Evolutionary conservation across 1,140 invertebrate species (phyloP), one percentile per base, ranked within the genome.

Genomic region (Aphelinus certus): DNA sequence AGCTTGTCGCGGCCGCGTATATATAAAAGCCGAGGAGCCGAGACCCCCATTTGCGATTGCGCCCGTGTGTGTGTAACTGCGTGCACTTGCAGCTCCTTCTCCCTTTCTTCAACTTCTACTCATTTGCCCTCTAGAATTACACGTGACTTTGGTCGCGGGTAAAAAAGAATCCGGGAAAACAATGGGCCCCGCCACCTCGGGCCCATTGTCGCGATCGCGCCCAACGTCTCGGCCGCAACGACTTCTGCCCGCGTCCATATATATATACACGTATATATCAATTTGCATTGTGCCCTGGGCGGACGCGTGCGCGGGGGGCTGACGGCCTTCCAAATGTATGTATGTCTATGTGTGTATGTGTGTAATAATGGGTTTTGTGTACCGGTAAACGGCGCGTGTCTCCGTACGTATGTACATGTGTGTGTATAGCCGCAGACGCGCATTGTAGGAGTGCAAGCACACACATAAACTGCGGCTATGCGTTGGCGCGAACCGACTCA

Each of bases 81-180:
- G 51, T 70, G 68, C 58, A 70, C 58, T 68, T 68, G 66, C 66
- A 68, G 48, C 66, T 43, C 48, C 63, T 49, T 67, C 53, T 55
- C 63, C 48, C 43, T 47, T 7, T 63, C 62, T 9, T 26, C 26
- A 26, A 26, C n/a, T 48, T 7, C 3, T 9, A 9, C 62, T 55
- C 51, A 1, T 56, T 53, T 42, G 65, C 65, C 51, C 48, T 49
- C 63, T n/a, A 7, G 3, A 3, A 49, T 65, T 63, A 63, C 46
- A 53, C 7, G 46, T 64, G 62, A 5, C 62, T 64, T 49, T 47
- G 48, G 43, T 53, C 63, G 58, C 26, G 26, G 26, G 26, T 26
- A 26, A 26, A 26, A 26, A 26, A 26, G 26, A 26, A 26, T 26
- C 26, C 57, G 57, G 5, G 62, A 47, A 63, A 47, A 63, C 43